Conservation (phyloP, 2,113 vertebrate species). For the Psittacula cyanocephala region DNA sequence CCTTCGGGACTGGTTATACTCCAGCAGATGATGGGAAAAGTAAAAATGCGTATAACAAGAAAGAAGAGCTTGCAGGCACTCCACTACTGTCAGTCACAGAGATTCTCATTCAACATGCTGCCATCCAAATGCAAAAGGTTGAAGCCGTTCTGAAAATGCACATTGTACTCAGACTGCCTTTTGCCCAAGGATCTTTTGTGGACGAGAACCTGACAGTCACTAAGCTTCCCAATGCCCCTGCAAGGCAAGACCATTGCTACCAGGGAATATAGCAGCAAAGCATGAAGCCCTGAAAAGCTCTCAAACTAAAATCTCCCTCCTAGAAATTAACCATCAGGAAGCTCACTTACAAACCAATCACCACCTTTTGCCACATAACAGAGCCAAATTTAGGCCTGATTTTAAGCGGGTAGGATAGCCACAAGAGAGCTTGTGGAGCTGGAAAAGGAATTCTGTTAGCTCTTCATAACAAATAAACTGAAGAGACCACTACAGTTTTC, state of each 20-base stretch:
- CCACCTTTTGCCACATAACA: background rate
- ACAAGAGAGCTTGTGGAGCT: background rate
- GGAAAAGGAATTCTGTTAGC: background rate
- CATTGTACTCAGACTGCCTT: background rate
- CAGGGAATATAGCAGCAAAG: background rate
- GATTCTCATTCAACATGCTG: background rate
- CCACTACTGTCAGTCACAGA: background rate
- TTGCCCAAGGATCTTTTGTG: background rate
- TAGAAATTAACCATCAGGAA: background rate
- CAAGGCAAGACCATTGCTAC: background rate
- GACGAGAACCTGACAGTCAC: background rate
- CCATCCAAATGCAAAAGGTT: background rate
- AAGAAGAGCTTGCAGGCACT: background rate
- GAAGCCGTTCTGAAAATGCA: background rate
- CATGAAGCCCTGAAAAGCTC: background rate
- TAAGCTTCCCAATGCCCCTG: background rate
- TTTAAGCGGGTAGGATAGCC: background rate
- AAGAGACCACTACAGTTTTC: background rate
- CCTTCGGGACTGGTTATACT: background rate
- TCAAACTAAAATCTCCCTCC: background rate
- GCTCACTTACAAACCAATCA: rapidly evolving
- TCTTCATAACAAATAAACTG: background rate
- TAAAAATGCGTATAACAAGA: background rate
- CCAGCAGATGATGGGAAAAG: background rate
- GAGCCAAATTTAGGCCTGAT: background rate